These are phyloP conservation scores for Idaea aversata DNA, from an alignment of 2,888 invertebrate genomes.

Conservation along the genomic window DNA sequence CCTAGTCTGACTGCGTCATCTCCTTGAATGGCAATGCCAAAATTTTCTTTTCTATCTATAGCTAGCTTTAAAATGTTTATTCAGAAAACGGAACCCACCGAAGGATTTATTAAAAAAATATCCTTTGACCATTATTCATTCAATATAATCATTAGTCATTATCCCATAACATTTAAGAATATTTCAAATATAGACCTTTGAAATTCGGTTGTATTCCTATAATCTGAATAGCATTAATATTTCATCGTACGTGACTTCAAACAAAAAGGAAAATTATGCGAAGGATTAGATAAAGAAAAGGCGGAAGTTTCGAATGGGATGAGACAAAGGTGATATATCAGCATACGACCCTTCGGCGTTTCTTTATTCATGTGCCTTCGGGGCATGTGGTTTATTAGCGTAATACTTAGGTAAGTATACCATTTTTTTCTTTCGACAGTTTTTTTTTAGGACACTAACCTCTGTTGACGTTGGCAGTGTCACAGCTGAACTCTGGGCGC, in stretches of 20 bases:
- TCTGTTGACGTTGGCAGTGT: slow-evolving; percentile 75
- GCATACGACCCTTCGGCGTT: background rate
- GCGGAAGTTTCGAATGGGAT: background rate
- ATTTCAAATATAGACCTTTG: background rate
- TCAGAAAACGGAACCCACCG: too few species aligned
- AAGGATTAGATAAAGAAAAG: background rate
- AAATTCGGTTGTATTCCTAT: background rate
- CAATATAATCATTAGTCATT: background rate
- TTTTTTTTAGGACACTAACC: slow-evolving; percentile 73
- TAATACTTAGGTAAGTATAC: slow-evolving; percentile 7
- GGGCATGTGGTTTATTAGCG: slow-evolving; percentile 35
- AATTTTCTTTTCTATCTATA: too few species aligned
- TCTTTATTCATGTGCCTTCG: background rate
- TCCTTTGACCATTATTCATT: background rate
- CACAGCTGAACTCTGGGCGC: slow-evolving; percentile 60
- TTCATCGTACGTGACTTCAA: background rate
- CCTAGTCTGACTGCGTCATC: too few species aligned
- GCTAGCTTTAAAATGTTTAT: too few species aligned
- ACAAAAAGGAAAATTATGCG: background rate
- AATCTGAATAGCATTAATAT: background rate
- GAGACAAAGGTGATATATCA: too few species aligned
- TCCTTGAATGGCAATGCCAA: too few species aligned
- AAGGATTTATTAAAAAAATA: background rate
- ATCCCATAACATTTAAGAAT: background rate
- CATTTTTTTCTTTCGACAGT: slow-evolving; percentile 47